Base-by-base conservation (phyloP, 2,888 invertebrate genomes). In the Pristionchus fissidentatus region DNA sequence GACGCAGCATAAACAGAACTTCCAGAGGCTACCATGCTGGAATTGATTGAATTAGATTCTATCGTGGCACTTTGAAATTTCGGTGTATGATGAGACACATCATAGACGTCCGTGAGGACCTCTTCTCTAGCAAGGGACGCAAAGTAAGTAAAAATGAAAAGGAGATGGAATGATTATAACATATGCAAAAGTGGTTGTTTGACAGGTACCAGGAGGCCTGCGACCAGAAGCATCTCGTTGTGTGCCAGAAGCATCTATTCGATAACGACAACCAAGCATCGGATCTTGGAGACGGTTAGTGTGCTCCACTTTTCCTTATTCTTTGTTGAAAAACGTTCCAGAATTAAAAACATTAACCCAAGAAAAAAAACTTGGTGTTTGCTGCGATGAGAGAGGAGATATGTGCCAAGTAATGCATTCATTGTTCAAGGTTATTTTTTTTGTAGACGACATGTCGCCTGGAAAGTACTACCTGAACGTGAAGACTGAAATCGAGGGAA, bases 191-290 rank as follows among this genome's bases (percentile, higher is more conserved):
- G n/a, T n/a, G n/a, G n/a, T n/a, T n/a, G n/a, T n/a, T n/a, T n/a
- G n/a, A 19, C 52, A 83, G 83, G 83, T 35, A 57, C 26, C 38
- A 70, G 10, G 55, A 38, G 15, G 15, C n/a, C 19, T 83, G 83
- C 41, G 35, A 46, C 41, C 38, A 49, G 41, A 70, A 70, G 49
- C 73, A 79, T 29, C 77, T 49, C 29, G 77, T 66, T 32, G 82
- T 86, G 7, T 90, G 90, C 75, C 90, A 90, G 83, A 89, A 87
- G 78, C 89, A 89, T 81, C 81, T 86, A 82, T 90, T 88, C 70
- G 87, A 88, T 73, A 66, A 79, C 22, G 57, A 85, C 26, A 84
- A 86, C 84, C 57, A 73, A 32, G 87, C 90, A 26, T 87, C 84
- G 55, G 57, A 29, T 22, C 82, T 89, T 32, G 87, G 84, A 22